phyloP scores from a whole-genome alignment of 2,113 vertebrate genomes.

The Regulus satrapa region DNA sequence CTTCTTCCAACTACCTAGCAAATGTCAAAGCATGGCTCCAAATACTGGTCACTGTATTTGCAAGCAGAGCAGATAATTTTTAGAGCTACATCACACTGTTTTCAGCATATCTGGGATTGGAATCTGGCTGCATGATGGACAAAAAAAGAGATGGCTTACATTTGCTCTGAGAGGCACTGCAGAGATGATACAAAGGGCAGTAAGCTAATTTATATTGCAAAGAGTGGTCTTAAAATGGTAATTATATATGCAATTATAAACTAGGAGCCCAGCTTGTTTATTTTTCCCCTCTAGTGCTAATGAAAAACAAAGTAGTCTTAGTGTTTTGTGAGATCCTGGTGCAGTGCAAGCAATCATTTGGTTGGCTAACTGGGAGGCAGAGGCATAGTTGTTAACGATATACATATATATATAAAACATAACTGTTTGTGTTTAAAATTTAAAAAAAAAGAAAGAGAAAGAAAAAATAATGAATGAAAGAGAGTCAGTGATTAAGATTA shows the following conservation, averaged over 20 bases:
- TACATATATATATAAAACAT: too few species aligned
- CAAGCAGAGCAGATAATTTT: not conserved
- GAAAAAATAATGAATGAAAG: not conserved
- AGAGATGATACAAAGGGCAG: slow-evolving; percentile 11
- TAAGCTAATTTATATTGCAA: slow-evolving; percentile 27
- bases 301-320: slow-evolving; percentile 36
- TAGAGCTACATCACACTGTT: not conserved
- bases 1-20: not conserved
- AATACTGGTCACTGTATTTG: not conserved
- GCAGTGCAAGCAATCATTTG: not conserved
- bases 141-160: not conserved
- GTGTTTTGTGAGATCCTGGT: not conserved
- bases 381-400: too few species aligned
- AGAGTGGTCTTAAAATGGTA: slow-evolving; percentile 33
- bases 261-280: not conserved
- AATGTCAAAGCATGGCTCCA: not conserved
- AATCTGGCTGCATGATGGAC: not conserved
- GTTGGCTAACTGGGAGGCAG: not conserved
- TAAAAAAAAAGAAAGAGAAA: not conserved
- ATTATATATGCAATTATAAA: slow-evolving; percentile 32
- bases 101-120: not conserved
- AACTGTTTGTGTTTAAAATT: too few species aligned
- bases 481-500: not conserved
- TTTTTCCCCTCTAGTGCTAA: not conserved
- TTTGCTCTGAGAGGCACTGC: not conserved